Percentiles rank a stretch among this genome's conserved stretches.
Conservation (phyloP, 2,113 vertebrate genomes). For the Grammomys surdaster region DNA sequence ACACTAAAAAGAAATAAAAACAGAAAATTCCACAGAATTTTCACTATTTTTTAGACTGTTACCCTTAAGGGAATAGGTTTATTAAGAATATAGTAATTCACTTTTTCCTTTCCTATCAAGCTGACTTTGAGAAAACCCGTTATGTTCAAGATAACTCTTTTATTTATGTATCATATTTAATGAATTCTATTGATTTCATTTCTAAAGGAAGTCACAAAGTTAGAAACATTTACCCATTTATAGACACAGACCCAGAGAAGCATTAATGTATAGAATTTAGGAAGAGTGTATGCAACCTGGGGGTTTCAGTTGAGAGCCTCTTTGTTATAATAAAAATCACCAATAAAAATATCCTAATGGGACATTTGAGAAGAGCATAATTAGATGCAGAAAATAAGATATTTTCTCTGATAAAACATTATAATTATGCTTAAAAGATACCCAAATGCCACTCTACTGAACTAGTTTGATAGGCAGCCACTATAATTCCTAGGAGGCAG, state of each 20-base stretch:
- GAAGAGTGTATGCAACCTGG: not conserved
- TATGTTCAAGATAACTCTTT: not conserved
- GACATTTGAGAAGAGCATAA: not conserved
- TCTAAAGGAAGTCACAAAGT: not conserved
- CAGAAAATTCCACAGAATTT: not conserved
- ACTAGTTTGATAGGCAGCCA: slow-evolving; percentile 12
- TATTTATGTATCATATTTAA: slow-evolving; percentile 19
- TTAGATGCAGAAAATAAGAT: slow-evolving; percentile 12
- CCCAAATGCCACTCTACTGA: not conserved
- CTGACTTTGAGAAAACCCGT: not conserved
- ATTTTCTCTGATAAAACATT: slow-evolving; percentile 16
- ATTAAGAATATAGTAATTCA: not conserved
- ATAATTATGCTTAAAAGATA: not conserved
- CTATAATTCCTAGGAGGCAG: not conserved
- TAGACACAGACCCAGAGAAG: not conserved
- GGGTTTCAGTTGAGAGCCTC: not conserved
- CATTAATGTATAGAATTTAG: not conserved
- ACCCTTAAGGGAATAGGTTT: not conserved
- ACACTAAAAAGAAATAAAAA: not conserved
- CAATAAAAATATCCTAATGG: not conserved
- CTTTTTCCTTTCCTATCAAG: not conserved
- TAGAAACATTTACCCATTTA: not conserved
- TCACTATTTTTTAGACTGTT: not conserved
- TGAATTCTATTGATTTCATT: not conserved
- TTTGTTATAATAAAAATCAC: not conserved